These are phyloP conservation scores for Xenops minutus DNA, from an alignment of 2,797 vertebrate species.

Conservation along the genomic window DNA sequence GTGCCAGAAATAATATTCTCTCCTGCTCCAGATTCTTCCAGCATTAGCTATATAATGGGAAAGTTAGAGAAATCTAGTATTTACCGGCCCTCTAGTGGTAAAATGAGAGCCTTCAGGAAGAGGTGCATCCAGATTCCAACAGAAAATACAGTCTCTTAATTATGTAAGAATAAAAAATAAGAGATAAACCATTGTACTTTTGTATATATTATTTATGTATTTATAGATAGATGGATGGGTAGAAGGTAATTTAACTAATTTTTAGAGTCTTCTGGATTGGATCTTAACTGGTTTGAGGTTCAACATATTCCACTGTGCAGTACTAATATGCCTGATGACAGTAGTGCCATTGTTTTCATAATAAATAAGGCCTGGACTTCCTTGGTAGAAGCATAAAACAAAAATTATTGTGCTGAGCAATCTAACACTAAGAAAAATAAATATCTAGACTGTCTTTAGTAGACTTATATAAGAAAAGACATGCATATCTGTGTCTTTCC, in stretches of 20 bases:
- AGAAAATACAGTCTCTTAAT: neutral
- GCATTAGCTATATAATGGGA: neutral
- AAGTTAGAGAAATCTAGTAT: neutral
- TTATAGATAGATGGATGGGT: neutral
- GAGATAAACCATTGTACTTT: neutral
- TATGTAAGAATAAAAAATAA: neutral
- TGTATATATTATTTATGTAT: neutral
- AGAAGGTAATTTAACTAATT: neutral
- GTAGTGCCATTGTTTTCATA: neutral
- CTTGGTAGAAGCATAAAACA: neutral
- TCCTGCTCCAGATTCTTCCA: neutral
- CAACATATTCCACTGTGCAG: neutral
- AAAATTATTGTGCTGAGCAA: neutral
- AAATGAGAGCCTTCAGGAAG: neutral
- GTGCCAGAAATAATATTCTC: constrained; percentile 17
- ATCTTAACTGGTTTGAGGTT: neutral
- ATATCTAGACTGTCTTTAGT: neutral
- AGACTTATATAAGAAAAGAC: neutral
- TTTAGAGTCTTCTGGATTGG: neutral
- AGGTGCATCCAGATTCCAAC: neutral
- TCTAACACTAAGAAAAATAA: neutral
- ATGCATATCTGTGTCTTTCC: neutral
- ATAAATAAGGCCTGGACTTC: neutral
- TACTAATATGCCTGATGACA: neutral
- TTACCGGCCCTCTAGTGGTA: constrained; percentile 43